Base-by-base conservation (phyloP, 2,888 invertebrate species). In the Cylindroiulus punctatus region DNA sequence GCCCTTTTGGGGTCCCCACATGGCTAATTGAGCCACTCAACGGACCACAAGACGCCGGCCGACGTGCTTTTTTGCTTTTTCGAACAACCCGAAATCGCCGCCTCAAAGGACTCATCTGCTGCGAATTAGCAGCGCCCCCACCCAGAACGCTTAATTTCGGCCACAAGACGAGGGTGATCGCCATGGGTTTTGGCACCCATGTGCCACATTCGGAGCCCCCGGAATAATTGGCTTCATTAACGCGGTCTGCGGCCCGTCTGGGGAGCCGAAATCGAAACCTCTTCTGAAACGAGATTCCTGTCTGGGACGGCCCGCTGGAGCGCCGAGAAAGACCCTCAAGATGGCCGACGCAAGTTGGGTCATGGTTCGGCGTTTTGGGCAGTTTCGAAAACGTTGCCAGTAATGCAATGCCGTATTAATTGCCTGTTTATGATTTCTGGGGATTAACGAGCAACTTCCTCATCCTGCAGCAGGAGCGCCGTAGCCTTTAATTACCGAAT, bases 171-270 rank as follows among this genome's bases (percentile, higher is more conserved):
- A 76, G 76, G 76, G 76, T 12, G 76, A 5, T 22, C 30, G 76
- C 76, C 76, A n/a, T n/a, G n/a, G n/a, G 22, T 76, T 76, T 76
- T 76, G 76, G 76, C 76, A 76, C 76, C 22, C 76, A 76, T 76
- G 76, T 76, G 76, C 76, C 76, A 76, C 30, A 76, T 76, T 76
- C 76, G 30, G 76, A 76, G 76, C 76, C 76, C 22, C 76, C 22
- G 76, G 76, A 76, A 30, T 30, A 76, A 76, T 76, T 76, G 76
- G 76, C 76, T 76, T 76, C 76, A 76, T 76, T 26, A 76, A 30
- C 76, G 76, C 26, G 76, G 76, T 76, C 76, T 76, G 76, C 76
- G 76, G 76, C 76, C 76, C 22, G 76, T 76, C 76, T 76, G 76
- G 30, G 12, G 30, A 30, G 30, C 26, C 30, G 76, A 76, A 76